Conservation (phyloP, 2,797 vertebrate genomes). For the Sebastolobus altivelis region DNA sequence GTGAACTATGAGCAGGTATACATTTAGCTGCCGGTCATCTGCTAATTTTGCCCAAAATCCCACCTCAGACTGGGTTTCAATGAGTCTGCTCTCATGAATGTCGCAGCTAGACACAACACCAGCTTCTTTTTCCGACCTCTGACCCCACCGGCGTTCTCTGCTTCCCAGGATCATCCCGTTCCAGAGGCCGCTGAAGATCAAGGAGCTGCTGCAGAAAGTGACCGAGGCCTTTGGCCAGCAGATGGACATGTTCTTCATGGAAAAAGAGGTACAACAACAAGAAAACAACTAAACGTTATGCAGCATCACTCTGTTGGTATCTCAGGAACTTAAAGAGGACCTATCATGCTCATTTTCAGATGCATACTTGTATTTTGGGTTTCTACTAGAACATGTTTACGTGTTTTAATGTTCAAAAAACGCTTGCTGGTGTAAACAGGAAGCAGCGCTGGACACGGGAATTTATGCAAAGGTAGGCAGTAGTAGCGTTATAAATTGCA, state of each 20-base stretch:
- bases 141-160: constrained; percentile 30
- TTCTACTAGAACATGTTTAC: no score
- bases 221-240: constrained; percentile 93
- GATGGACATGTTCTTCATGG: constrained; percentile 92
- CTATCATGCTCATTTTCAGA: no score
- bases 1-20: not conserved
- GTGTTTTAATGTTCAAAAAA: no score
- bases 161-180: constrained; percentile 91
- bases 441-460: no score
- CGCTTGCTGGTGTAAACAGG: no score
- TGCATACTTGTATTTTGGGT: no score
- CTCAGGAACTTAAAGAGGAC: no score
- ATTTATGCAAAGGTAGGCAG: no score
- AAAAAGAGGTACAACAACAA: constrained; percentile 87
- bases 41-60: not conserved
- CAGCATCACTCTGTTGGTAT: not conserved
- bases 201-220: constrained; percentile 93
- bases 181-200: constrained; percentile 90
- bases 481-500: no score
- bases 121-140: constrained; percentile 39
- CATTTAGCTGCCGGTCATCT: not conserved
- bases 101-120: constrained; percentile 30
- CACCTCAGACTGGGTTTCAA: not conserved
- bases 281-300: not conserved
- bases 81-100: constrained; percentile 3